phyloP scores from a whole-genome alignment of 2,797 vertebrate genomes.

The Babyrousa celebensis region DNA sequence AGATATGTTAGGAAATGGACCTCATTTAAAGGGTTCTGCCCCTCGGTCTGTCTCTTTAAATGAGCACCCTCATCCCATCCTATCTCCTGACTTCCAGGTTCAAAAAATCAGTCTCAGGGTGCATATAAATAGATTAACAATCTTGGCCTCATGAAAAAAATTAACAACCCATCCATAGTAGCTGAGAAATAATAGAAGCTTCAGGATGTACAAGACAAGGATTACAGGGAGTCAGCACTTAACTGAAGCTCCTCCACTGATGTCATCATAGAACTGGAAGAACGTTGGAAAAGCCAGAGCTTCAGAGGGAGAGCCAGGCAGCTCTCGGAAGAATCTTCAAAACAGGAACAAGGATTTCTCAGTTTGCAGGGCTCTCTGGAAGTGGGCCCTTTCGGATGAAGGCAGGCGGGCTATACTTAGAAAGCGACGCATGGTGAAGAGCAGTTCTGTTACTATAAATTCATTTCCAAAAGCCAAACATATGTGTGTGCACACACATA shows the following conservation, averaged over 20 bases:
- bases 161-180: neutral
- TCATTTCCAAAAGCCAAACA: slow-evolving; percentile 81
- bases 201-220: neutral
- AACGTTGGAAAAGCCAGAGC: neutral
- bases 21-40: neutral
- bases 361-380: slow-evolving; percentile 74
- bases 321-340: slow-evolving; percentile 69
- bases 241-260: neutral
- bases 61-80: neutral
- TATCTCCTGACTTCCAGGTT: neutral
- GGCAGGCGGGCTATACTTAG: slow-evolving; percentile 84
- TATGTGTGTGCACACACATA: slow-evolving; percentile 75
- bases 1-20: neutral
- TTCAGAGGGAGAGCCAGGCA: slow-evolving; percentile 58
- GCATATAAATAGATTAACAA: neutral
- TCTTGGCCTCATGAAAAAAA: slow-evolving; percentile 44
- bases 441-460: slow-evolving; percentile 84
- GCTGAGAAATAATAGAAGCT: neutral
- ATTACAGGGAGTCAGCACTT: neutral
- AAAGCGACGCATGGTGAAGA: slow-evolving; percentile 66
- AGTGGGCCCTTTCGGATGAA: slow-evolving; percentile 68
- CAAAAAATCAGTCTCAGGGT: neutral
- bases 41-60: neutral
- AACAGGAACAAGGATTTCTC: slow-evolving; percentile 82
- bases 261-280: slow-evolving; percentile 3